Evolutionary conservation across 2,113 vertebrate genomes (phyloP), one percentile per base, ranked within the genome.

Genomic region (Cephalopterus ornatus): DNA sequence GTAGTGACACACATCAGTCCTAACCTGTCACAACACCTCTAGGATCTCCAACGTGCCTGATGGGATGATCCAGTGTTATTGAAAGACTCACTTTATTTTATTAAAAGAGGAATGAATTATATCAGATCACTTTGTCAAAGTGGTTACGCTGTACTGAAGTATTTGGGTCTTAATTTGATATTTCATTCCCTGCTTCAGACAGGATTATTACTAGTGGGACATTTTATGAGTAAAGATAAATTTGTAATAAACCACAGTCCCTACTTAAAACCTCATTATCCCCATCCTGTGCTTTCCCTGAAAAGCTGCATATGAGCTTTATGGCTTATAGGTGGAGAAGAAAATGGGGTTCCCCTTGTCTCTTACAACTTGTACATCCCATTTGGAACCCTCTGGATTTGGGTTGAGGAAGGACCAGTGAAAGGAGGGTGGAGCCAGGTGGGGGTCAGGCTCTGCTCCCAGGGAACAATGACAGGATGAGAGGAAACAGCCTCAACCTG

Each of bases 151-250:
- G 59, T 41, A 15, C 85, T 47, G 72, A 58, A 53, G 39, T 22
- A 17, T 50, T 88, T 76, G 86, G 62, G 33, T 88, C 83, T 72
- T 83, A 56, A 86, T 83, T 78, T 70, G 81, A 58, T 61, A 55
- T 77, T 82, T 85, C 49, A 75, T 71, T 78, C 82, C 56, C 32
- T 71, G 1, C 71, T n/a, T 46, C 66, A 77, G 70, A 58, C 42
- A 50, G 70, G 73, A 66, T 46, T 88, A 74, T 93, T 74, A 59
- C 74, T 42, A 50, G 74, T 41, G 74, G 81, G 81, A 66, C n/a
- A 9, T 67, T 75, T 79, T 82, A 85, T 78, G 74, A 81, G 44
- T 62, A 55, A 77, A 95, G 88, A 81, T 56, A 81, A 93, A 82
- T 79, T n/a, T 76, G 47, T 79, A 86, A 83, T 79, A 76, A 91